Conservation (phyloP, 1,140 invertebrate species). For the Zaprionus camerounensis region DNA sequence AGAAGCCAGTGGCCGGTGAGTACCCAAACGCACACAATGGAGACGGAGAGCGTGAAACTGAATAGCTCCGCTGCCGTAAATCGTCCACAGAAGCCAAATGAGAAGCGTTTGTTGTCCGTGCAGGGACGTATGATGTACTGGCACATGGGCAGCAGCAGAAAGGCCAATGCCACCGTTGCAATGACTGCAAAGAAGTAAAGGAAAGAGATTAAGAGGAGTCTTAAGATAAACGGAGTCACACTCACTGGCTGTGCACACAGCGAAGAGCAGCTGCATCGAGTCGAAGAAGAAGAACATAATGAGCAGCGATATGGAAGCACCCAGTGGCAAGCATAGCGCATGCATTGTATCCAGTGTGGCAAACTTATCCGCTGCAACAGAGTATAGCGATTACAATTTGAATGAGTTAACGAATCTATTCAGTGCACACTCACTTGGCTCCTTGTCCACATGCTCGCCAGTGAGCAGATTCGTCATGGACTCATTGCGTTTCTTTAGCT, state of each 20-base stretch:
- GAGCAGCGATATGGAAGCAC: slow-evolving; percentile 97
- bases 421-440: slow-evolving; percentile 71
- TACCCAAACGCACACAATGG: slow-evolving; percentile 98
- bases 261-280: slow-evolving; percentile 98
- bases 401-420: neutral
- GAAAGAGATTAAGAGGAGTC: slow-evolving; percentile 7
- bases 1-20: slow-evolving; percentile 98
- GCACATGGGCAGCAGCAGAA: slow-evolving; percentile 97
- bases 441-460: slow-evolving; percentile 83
- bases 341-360: slow-evolving; percentile 97
- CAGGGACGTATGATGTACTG: slow-evolving; percentile 97
- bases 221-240: slow-evolving; percentile 43
- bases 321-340: slow-evolving; percentile 97
- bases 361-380: slow-evolving; percentile 74
- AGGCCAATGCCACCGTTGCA: slow-evolving; percentile 97
- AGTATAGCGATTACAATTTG: neutral
- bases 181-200: slow-evolving; percentile 89
- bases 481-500: slow-evolving; percentile 89
- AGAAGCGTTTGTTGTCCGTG: slow-evolving; percentile 94
- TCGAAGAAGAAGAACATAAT: slow-evolving; percentile 99
- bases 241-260: slow-evolving; percentile 98
- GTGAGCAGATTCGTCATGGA: slow-evolving; percentile 86
- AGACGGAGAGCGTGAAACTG: slow-evolving; percentile 95
- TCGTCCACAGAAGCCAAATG: slow-evolving; percentile 94
- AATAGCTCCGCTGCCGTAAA: slow-evolving; percentile 97